These are phyloP conservation scores for Hypsopygia costalis DNA, from an alignment of 2,888 invertebrate species.

Conservation along the genomic window DNA sequence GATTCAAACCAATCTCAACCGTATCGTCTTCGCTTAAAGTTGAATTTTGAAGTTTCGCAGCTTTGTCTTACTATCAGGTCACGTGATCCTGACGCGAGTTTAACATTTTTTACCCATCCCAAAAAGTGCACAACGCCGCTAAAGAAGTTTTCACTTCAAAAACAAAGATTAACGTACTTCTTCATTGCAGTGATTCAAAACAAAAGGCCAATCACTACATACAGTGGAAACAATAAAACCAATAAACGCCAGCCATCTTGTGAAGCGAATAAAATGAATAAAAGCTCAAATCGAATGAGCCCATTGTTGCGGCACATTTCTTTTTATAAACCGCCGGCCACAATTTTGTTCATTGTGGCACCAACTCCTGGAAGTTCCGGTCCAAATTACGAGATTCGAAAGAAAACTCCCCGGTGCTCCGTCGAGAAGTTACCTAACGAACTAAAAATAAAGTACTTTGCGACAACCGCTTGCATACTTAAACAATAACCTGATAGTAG, in stretches of 20 bases:
- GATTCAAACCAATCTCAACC: no score
- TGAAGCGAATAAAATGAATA: slow-evolving; percentile 38
- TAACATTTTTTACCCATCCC: no score
- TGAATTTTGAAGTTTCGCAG: no score
- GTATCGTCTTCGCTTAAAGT: no score
- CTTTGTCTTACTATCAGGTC: no score
- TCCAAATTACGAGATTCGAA: slow-evolving; percentile 51
- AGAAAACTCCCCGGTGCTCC: slow-evolving; percentile 42
- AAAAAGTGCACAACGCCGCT: no score
- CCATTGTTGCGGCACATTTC: slow-evolving; percentile 47
- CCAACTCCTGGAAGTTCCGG: slow-evolving; percentile 46
- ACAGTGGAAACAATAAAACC: slow-evolving; percentile 41
- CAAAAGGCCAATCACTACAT: slow-evolving; percentile 30
- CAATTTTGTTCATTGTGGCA: slow-evolving; percentile 48
- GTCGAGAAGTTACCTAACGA: slow-evolving; percentile 41
- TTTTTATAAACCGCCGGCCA: slow-evolving; percentile 51
- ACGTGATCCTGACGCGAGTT: no score
- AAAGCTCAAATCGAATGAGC: slow-evolving; percentile 56
- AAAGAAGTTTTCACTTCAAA: no score
- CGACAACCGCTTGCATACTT: slow-evolving; percentile 5
- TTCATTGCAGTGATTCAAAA: not conserved
- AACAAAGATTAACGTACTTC: no score
- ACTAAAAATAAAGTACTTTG: slow-evolving; percentile 42
- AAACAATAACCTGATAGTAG: slow-evolving; percentile 10
- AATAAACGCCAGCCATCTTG: slow-evolving; percentile 38